phyloP scores from a whole-genome alignment of 92 coral and sea anemone species.

The Epizoanthus scotinus region DNA sequence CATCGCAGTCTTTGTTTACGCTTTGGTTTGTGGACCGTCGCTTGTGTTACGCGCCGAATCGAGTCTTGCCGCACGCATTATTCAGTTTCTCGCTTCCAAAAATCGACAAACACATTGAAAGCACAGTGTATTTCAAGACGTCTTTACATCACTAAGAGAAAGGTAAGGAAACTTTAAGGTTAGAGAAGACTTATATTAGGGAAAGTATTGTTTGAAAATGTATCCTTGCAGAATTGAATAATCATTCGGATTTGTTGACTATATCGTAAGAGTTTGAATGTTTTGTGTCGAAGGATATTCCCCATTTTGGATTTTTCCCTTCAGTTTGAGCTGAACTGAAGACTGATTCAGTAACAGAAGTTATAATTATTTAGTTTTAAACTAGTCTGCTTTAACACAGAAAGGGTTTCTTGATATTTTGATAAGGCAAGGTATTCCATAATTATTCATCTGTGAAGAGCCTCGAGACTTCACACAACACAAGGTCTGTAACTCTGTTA shows the following conservation, averaged over 20 bases:
- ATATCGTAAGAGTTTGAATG: background rate
- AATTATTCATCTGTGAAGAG: too few relatives aligned
- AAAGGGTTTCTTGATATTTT: too few relatives aligned
- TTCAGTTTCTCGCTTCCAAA: background rate
- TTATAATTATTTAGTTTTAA: too few relatives aligned
- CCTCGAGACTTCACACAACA: too few relatives aligned
- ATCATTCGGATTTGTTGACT: background rate
- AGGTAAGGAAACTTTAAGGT: constrained; percentile 26
- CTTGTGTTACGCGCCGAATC: constrained; percentile 9
- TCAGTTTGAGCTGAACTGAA: constrained; percentile 12
- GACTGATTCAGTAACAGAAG: background rate
- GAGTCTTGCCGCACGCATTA: background rate
- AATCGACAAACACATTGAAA: background rate
- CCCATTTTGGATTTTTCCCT: background rate
- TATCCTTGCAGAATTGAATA: background rate
- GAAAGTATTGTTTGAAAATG: background rate
- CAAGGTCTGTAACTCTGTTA: too few relatives aligned
- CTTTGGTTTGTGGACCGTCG: constrained; percentile 27
- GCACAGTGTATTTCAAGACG: constrained; percentile 9
- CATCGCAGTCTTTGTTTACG: constrained; percentile 5
- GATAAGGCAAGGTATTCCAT: too few relatives aligned
- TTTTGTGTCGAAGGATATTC: background rate
- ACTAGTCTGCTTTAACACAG: too few relatives aligned
- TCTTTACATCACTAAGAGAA: background rate
- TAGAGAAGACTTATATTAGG: background rate